A percentile compares a stretch with the other conserved stretches of the same genome.
These are phyloP conservation scores for Dendrolimus punctatus DNA, from an alignment of 1,140 invertebrate genomes.

Conservation along the genomic window DNA sequence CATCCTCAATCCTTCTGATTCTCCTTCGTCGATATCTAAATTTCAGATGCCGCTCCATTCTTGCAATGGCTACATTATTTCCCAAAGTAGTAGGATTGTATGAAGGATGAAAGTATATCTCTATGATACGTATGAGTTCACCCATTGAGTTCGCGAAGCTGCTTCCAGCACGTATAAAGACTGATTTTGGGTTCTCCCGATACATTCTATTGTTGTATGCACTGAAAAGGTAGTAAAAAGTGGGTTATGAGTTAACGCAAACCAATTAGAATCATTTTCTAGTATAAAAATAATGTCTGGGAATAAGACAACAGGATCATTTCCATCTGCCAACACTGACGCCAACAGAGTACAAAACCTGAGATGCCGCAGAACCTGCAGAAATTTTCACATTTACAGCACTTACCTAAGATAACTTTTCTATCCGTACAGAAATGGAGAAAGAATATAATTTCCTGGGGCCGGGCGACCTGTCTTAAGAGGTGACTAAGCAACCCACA, in stretches of 20 bases:
- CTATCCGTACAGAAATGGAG: too few relatives aligned
- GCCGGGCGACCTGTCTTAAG: too few relatives aligned
- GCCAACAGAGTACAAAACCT: too few relatives aligned
- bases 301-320: too few relatives aligned
- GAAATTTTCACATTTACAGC: too few relatives aligned
- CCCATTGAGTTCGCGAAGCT: slow-evolving; percentile 11
- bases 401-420: too few relatives aligned
- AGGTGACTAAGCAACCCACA: too few relatives aligned
- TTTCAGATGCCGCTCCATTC: slow-evolving; percentile 2
- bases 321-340: too few relatives aligned
- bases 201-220: slow-evolving; percentile 4
- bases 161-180: slow-evolving; percentile 16
- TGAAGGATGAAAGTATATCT: slow-evolving; percentile 17
- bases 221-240: slow-evolving; percentile 3
- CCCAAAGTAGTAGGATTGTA: slow-evolving; percentile 14
- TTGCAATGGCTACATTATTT: slow-evolving; percentile 22
- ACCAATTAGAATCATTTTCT: too few relatives aligned
- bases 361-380: too few relatives aligned
- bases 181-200: slow-evolving; percentile 5
- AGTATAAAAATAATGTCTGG: too few relatives aligned
- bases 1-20: slow-evolving; percentile 15
- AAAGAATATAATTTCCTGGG: too few relatives aligned
- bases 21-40: slow-evolving; percentile 6
- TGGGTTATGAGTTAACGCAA: not conserved
- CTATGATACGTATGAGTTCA: slow-evolving; percentile 5